Base-by-base conservation (phyloP, 1,140 invertebrate species). In the Spodoptera frugiperda region DNA sequence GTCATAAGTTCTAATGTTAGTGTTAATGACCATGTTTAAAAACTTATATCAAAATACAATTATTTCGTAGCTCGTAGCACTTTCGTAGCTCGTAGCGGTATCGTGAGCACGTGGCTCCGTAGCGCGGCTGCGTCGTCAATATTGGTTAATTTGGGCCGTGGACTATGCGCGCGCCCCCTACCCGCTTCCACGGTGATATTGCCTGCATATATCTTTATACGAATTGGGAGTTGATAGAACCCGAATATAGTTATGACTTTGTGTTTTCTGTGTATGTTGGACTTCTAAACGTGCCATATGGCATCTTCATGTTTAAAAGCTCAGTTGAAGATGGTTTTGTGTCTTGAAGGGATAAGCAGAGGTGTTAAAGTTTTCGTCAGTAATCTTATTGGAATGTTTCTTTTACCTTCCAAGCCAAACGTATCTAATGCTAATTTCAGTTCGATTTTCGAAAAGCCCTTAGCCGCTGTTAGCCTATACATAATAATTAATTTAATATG, bases 111-210 rank as follows among this genome's bases (percentile, higher is more conserved):
- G 80, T 84, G 78, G 80, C 79, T 80, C 72, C 77, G 79, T 65
- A 78, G 80, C 72, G 78, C 77, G 77, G 79, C 83, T 82, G 81
- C 84, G 85, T 87, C 82, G 80, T 88, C 87, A 87, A 87, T 86
- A 86, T 87, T 86, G 87, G 84, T 87, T 86, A 85, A 86, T 87
- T 89, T 84, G 80, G 79, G 80, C 21, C 73, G 63, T 55, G 75
- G 75, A 67, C 75, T 80, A 80, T 82, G 76, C 54, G 55, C 59
- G 61, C 63, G 9, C 63, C 33, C 30, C 74, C 15, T 25, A 11
- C 10, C 21, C 9, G 46, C 72, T 19, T 39, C 33, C 53, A 53
- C 44, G 17, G 25, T 39, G 55, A 73, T 73, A 73, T 73, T 73
- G 46, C 54, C 11, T 44, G 54, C 71, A 49, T 55, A 71, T 71